Evolutionary conservation across 2,113 vertebrate species (phyloP), one percentile per base, ranked within the genome.

Genomic region (rabbit (Oryctolagus cuniculus)): DNA sequence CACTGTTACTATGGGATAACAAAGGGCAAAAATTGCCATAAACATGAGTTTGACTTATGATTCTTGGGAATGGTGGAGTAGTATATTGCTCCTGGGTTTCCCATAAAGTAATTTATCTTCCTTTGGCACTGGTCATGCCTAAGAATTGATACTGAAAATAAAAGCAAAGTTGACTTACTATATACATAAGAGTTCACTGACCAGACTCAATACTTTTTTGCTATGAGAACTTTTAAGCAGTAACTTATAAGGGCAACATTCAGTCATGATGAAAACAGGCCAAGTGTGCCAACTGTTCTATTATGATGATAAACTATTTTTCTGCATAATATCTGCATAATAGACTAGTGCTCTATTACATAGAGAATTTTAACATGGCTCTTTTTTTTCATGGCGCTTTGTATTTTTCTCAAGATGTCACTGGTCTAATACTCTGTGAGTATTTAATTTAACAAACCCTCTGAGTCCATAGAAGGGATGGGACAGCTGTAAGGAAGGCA

Each of bases 131-230:
- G 12, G 29, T 36, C 22, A 70, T 66, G 63, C 69, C 91, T 93
- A 88, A 92, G 66, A 89, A 87, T 31, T 89, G 83, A 85, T 82
- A 53, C 22, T 61, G 38, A 87, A 92, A 96, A 93, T 25, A 80
- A 75, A 93, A 86, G 58, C 1, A 29, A 85, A 66, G 44, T 81
- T 89, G 84, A 77, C 91, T 87, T 94, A 93, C 34, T 67, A 61
- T 58, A 12, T 85, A 51, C 2, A 6, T 34, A 80, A 72, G 36
- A 53, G 15, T 87, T 94, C 88, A 89, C n/a, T 84, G 77, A 86
- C 31, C 64, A 94, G 58, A 38, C 9, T 80, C 63, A 79, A 86
- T 15, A 73, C 5, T 61, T 4, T 44, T 4, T 81, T 77, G 31
- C 4, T 58, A 22, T 24, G 49, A 94, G 67, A 94, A 49, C 6